Conservation (phyloP, 1,140 invertebrate genomes). For the Drosophila pectinifera region DNA sequence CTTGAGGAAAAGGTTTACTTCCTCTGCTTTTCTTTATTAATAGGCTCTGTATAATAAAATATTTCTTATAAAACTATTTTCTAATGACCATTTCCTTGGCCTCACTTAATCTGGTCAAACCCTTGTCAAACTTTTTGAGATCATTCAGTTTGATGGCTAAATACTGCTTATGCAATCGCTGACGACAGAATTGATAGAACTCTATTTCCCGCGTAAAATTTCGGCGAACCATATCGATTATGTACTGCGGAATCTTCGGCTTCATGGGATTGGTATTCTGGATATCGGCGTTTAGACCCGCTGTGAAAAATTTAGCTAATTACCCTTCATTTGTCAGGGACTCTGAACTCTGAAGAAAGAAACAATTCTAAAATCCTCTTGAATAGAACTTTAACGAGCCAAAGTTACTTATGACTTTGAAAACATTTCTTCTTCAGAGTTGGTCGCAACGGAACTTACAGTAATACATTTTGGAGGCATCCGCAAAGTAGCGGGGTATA, state of each 20-base stretch:
- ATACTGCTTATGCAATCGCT: slow-evolving; percentile 92
- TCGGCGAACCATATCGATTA: slow-evolving; percentile 92
- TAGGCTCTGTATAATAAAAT: neutral
- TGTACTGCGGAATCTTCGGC: slow-evolving; percentile 92
- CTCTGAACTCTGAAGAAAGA: neutral
- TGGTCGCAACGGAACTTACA: slow-evolving; percentile 86
- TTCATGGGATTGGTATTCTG: slow-evolving; percentile 86
- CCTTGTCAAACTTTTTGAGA: slow-evolving; percentile 61
- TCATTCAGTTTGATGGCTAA: slow-evolving; percentile 86
- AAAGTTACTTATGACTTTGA: neutral
- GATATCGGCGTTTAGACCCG: slow-evolving; percentile 43
- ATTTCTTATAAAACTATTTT: slow-evolving; percentile 35
- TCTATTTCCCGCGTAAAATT: slow-evolving; percentile 96
- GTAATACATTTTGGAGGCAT: slow-evolving; percentile 91
- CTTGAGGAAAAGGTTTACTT: neutral
- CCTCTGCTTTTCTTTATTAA: slow-evolving; percentile 17
- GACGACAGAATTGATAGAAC: slow-evolving; percentile 95
- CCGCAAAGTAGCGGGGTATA: slow-evolving; percentile 92
- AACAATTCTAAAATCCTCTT: neutral
- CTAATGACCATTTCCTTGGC: slow-evolving; percentile 49
- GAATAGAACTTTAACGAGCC: too few species aligned
- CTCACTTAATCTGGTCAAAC: slow-evolving; percentile 33
- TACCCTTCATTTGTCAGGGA: neutral
- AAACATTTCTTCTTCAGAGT: neutral
- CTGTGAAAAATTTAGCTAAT: slow-evolving; percentile 85